Evolutionary conservation across 1,140 invertebrate genomes (phyloP).

Genomic region (Triops cancriformis): DNA sequence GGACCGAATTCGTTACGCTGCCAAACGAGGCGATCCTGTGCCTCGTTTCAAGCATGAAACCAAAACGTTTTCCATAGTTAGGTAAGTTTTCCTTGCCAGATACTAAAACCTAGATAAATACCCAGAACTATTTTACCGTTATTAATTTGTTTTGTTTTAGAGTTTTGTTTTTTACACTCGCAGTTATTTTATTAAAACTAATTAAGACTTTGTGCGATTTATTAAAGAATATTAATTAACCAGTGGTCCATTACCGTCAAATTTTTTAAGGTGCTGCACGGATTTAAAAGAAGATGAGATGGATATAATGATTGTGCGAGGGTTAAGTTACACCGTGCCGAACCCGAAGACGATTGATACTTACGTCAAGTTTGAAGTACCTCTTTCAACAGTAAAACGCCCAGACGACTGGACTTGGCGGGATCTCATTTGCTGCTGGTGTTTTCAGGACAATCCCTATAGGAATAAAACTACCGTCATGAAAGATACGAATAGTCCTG

Average conservation of each 20-base stretch:
- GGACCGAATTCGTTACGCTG: conserved; percentile 66
- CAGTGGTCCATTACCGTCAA: neutral
- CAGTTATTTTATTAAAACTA: conserved; percentile 14
- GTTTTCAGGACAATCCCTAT: conserved; percentile 62
- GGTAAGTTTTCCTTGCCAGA: conserved; percentile 52
- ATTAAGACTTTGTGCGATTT: too few species aligned
- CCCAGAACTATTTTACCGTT: too few species aligned
- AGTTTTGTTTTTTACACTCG: conserved; percentile 18
- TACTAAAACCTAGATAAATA: too few species aligned
- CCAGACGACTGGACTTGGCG: neutral
- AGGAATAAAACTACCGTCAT: conserved; percentile 65
- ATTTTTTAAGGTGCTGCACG: conserved; percentile 59
- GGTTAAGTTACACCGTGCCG: conserved; percentile 74
- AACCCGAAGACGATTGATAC: conserved; percentile 86
- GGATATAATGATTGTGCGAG: conserved; percentile 75
- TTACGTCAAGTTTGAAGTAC: conserved; percentile 89
- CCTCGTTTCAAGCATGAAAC: conserved; percentile 92
- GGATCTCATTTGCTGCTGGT: conserved; percentile 28
- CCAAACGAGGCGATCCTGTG: conserved; percentile 48
- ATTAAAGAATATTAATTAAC: too few species aligned
- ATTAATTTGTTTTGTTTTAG: conserved; percentile 17
- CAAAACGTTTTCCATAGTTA: conserved; percentile 76
- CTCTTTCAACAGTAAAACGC: conserved; percentile 67
- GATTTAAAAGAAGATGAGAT: conserved; percentile 86
- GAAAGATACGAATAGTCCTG: conserved; percentile 78